Evolutionary conservation across 2,797 vertebrate genomes (phyloP).

Genomic region (Hirundo rustica): DNA sequence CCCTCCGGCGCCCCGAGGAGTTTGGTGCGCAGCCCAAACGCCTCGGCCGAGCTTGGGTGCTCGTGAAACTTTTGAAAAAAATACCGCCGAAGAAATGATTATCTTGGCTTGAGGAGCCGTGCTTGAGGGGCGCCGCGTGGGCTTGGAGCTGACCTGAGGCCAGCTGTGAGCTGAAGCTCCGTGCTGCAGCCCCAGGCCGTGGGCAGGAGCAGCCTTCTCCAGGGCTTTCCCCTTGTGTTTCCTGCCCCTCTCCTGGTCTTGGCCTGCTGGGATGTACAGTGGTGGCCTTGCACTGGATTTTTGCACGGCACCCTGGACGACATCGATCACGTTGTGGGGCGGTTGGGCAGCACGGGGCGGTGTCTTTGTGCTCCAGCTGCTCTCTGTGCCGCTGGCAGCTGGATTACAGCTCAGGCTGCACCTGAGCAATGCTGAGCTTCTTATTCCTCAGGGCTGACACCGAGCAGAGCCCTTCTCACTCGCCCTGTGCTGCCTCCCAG

Average conservation of each 20-base stretch:
- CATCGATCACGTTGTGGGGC: accelerated
- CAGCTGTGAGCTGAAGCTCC: not conserved
- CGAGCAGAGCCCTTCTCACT: not conserved
- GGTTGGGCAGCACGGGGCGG: not conserved
- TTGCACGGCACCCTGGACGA: accelerated
- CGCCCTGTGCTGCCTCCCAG: not conserved
- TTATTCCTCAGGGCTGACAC: accelerated
- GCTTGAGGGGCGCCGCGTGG: not conserved
- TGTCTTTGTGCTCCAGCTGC: not conserved
- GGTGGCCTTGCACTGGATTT: not conserved
- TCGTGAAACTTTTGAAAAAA: not conserved
- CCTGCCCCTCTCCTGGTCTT: not conserved
- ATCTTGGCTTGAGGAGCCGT: not conserved
- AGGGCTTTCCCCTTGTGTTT: accelerated
- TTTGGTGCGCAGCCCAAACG: not conserved
- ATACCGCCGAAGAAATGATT: not conserved
- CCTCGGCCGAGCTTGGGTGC: accelerated
- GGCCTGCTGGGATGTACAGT: accelerated
- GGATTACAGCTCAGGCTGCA: accelerated
- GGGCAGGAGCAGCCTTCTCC: not conserved
- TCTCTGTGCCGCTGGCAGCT: not conserved
- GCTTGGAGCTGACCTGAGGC: too few relatives aligned
- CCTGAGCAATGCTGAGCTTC: accelerated
- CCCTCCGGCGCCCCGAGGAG: accelerated
- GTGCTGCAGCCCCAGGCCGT: accelerated